Evolutionary conservation across 2,888 invertebrate genomes (phyloP), one percentile per base, ranked within the genome.

Genomic region (Blastobasis lacticolella): DNA sequence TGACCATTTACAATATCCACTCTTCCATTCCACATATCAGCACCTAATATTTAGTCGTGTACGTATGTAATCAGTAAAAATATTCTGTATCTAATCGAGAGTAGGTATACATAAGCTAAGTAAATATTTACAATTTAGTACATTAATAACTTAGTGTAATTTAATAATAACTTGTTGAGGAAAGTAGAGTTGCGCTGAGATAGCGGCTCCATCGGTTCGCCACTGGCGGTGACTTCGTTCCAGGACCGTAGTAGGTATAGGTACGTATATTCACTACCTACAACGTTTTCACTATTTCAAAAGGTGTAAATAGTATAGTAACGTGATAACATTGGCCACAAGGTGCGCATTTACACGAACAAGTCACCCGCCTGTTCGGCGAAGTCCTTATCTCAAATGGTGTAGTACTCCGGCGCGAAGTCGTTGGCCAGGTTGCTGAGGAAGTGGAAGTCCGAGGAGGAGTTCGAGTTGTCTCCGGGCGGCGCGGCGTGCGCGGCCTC

Each of bases 361-460:
- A 88, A 78, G 79, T 88, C 77, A 69, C 80, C 84, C 74, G 88
- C 82, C 81, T 86, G 85, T 67, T 88, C 88, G 82, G 80, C 83
- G 75, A 86, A 84, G 68, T 88, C 89, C 87, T 88, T 88, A 74
- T 88, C 88, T 89, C 89, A 89, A 82, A 89, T 89, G 75, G 88
- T 89, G 79, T 97, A 97, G 79, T 97, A 97, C 80, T 97, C 97
- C 6, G 96, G 96, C 23, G 95, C 95, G 78, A 96, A 97, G 78
- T 97, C 97, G 78, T 96, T 97, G 58, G 96, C 95, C 71, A 97
- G 89, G 78, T 95, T 97, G 83, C 96, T 95, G 58, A 97, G 90
- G 78, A 97, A 97, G 81, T 97, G 97, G 83, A 97, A 97, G 81
- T 97, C 97, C 38, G 96, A 95, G n/a, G 96, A 96, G 75, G 95